Evolutionary conservation across 2,888 invertebrate species (phyloP).

Genomic region (Athripsodes cinereus): DNA sequence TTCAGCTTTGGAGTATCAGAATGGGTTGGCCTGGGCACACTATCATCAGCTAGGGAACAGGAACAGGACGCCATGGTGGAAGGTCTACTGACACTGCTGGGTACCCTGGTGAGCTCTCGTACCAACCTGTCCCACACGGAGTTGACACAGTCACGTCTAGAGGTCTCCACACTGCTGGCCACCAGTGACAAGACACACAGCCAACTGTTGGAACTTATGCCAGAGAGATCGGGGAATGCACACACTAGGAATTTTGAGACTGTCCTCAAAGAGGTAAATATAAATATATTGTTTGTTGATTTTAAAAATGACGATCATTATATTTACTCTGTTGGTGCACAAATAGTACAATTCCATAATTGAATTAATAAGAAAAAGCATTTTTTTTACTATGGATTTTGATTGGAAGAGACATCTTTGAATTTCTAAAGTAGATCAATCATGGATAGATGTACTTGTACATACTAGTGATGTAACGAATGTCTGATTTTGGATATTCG

Average conservation of each 20-base stretch:
- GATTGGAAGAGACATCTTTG: too few species aligned
- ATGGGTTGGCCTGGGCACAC: slow-evolving; percentile 74
- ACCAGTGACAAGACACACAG: slow-evolving; percentile 95
- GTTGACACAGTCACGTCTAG: slow-evolving; percentile 67
- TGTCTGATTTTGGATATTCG: too few species aligned
- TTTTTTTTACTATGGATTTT: too few species aligned
- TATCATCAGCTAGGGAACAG: slow-evolving; percentile 62
- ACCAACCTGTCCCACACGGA: slow-evolving; percentile 75
- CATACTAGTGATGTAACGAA: too few species aligned
- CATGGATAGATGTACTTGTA: too few species aligned
- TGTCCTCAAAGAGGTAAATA: slow-evolving; percentile 66
- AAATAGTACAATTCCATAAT: too few species aligned
- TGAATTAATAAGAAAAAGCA: too few species aligned
- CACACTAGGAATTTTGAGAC: slow-evolving; percentile 85
- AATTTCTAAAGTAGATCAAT: too few species aligned
- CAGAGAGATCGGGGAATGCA: slow-evolving; percentile 89
- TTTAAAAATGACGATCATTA: too few species aligned
- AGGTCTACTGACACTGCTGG: slow-evolving; percentile 84
- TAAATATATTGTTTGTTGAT: too few species aligned
- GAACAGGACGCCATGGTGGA: slow-evolving; percentile 93
- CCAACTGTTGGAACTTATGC: slow-evolving; percentile 91
- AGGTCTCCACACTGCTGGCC: slow-evolving; percentile 89
- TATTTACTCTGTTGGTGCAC: too few species aligned
- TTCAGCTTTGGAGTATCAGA: slow-evolving; percentile 78
- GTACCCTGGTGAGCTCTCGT: slow-evolving; percentile 79